Percentiles rank a stretch among this genome's conserved stretches.
Conservation (phyloP, 2,113 vertebrate species). For the Panthera leo region DNA sequence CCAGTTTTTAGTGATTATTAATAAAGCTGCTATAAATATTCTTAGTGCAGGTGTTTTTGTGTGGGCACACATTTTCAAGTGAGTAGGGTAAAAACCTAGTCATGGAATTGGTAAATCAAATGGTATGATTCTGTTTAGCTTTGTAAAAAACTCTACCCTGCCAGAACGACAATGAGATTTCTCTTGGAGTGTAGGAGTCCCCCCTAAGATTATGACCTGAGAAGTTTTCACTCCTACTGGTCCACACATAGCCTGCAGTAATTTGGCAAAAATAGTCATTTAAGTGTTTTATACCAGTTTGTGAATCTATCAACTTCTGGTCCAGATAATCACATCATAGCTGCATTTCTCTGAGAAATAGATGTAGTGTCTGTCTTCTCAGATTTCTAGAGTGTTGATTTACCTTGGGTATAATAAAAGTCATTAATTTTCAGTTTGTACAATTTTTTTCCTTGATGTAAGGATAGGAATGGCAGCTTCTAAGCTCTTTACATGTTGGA, state of each 20-base stretch:
- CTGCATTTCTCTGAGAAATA: background rate
- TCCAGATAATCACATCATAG: background rate
- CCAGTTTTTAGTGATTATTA: background rate
- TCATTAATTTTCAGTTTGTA: background rate
- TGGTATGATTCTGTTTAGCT: background rate
- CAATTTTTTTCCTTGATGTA: background rate
- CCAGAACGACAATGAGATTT: background rate
- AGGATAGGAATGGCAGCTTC: background rate
- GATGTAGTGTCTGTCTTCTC: background rate
- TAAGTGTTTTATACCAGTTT: background rate
- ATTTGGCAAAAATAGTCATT: background rate
- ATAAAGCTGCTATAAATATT: background rate
- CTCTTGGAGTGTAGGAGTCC: background rate
- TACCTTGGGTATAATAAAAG: background rate
- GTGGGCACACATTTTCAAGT: background rate
- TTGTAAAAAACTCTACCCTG: background rate
- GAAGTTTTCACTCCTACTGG: background rate
- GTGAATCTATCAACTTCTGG: background rate
- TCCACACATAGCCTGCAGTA: background rate
- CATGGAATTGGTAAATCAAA: background rate
- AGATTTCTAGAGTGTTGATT: background rate
- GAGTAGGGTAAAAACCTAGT: background rate
- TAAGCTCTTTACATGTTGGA: background rate
- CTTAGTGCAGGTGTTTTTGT: background rate
- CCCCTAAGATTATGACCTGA: background rate